Evolutionary conservation across 2,113 vertebrate genomes (phyloP), one percentile per base, ranked within the genome.

Genomic region (Fulica atra): DNA sequence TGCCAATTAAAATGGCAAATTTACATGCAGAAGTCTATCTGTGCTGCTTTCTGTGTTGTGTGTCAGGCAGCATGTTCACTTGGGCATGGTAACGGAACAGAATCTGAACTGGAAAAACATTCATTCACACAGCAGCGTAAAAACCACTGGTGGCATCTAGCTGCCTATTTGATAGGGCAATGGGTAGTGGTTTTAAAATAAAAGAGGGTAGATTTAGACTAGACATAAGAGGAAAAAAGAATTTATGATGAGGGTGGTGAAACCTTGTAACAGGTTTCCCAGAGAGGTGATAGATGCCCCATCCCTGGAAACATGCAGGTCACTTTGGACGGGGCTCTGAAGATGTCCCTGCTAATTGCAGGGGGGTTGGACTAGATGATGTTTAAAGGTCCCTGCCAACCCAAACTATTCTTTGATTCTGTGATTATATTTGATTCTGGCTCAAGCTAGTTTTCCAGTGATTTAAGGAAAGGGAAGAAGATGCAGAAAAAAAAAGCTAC

Each of bases 1-100:
- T 96, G 95, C 84, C 95, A 95, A 93, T 96, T 96, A 94, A 94
- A 97, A 93, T 70, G 87, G 36, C 59, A 96, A 93, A 89, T 92
- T 91, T 88, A 88, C 71, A 87, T 89, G 78, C 74, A 59, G 44
- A 65, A 89, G 23, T 85, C 81, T 97, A 38, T 88, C 92, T 95
- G 1, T 61, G 74, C 35, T 5, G 11, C 54, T 77, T 80, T 73
- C 80, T 80, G 40, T 70, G 60, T 88, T 82, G 40, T 85, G 28
- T 66, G 63, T 85, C 84, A 89, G 66, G 74, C 81, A 94, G 54
- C 70, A 50, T 46, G 50, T 69, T 94, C 89, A 57, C 69, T 88
- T 95, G 89, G 59, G 59, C 50, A 93, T 28, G 54, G 31, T 36
- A 66, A 69, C 5, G 1, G 54, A 85, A 69, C 54, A 70, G 63